Evolutionary conservation across 2,113 vertebrate genomes (phyloP), one percentile per base, ranked within the genome.

Genomic region (Hemiprocne comata): DNA sequence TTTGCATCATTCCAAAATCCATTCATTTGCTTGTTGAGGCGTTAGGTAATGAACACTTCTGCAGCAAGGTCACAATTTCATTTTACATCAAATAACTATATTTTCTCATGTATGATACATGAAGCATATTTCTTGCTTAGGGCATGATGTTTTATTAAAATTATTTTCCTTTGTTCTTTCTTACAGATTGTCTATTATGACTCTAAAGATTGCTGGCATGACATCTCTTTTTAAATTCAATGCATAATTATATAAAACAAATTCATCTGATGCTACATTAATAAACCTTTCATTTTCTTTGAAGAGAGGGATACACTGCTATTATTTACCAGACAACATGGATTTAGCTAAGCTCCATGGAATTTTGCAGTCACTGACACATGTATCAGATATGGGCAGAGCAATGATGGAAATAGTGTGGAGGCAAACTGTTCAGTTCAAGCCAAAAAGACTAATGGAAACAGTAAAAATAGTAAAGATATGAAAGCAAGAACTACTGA

Each of bases 71-170:
- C 95, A 95, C 74, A 81, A 57, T 96, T 95, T 61, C n/a, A 51
- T 95, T 97, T 95, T 81, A 85, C 83, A 81, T 94, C 89, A 90
- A 86, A 95, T 77, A 95, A 66, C 87, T 90, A 17, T 95, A 79
- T 89, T 94, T 96, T 95, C 94, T 97, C 88, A 84, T 89, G 87
- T 94, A 93, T 95, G 93, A 95, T 94, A 90, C 91, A 94, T 88
- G 85, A 95, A 96, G 90, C 85, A 55, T 88, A 96, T 91, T 97
- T 96, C 88, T 95, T 87, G 92, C 97, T 96, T 14, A 62, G 61
- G 94, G 97, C 77, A 76, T 90, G 80, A 96, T 96, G 85, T 98
- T 97, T 98, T 97, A 97, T 98, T 97, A 92, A 98, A 90, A 96
- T 92, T 90, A 93, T 98, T 97, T 97, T 60, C 90, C 90, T 97